Evolutionary conservation across 2,113 vertebrate genomes (phyloP), one percentile per base, ranked within the genome.

Genomic region (Scolopax mira): DNA sequence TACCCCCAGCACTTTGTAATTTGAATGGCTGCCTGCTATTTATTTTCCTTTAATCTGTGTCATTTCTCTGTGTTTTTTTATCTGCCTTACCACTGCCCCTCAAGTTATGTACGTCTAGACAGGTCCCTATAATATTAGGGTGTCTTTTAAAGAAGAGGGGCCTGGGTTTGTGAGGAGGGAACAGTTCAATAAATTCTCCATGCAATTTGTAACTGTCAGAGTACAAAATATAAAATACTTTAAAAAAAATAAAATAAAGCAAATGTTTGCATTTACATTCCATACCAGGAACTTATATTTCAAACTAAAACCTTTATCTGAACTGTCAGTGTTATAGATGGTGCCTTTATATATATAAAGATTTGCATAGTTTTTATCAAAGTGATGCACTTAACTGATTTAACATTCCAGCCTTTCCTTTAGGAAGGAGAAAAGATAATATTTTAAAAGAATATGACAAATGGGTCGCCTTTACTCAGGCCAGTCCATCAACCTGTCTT

Each of bases 281-380:
- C 66, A 39, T 86, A 81, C 79, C 84, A 48, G 42, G 35, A 96
- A 92, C 86, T 97, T 95, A 85, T 79, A 96, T 94, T 96, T 97
- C 95, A 91, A 91, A 85, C 64, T 84, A 61, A 92, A 97, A 94
- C 21, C 65, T 97, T 98, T 98, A 97, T 98, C 97, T 95, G 85
- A 95, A 88, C 94, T 98, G 98, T 98, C 97, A 98, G 42, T 83
- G 72, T 98, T 98, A 98, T 97, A 97, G 94, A 98, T 98, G 97
- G 86, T 93, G 42, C 83, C 93, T 96, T 91, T 97, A 94, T 97
- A 95, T 95, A 92, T 97, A 96, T 90, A 93, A 95, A 97, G 91
- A 95, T 98, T 97, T 98, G 92, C 96, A 96, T 97, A 96, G 86
- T 89, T 97, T 97, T 97, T 97, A 96, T 97, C 97, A 97, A 96